Conservation (phyloP, 2,888 invertebrate genomes). For the Drosophila prostipennis region DNA sequence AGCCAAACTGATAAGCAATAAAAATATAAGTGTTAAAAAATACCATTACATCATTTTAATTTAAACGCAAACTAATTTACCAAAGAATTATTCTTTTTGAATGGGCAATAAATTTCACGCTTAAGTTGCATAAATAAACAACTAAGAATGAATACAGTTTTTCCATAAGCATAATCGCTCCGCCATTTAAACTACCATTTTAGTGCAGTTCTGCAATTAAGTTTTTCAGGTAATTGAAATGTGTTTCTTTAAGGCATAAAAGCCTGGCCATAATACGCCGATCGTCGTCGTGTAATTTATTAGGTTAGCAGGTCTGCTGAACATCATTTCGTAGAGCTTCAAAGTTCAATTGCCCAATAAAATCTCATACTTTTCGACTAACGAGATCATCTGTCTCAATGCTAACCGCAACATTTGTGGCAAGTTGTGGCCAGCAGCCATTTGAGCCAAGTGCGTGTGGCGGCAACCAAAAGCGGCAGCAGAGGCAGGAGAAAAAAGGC, state of each 20-base stretch:
- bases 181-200: neutral
- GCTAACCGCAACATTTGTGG: constrained; percentile 47
- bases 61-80: neutral
- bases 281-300: neutral
- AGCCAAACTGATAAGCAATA: no score
- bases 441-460: constrained; percentile 43
- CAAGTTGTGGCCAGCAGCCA: constrained; percentile 26
- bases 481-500: neutral
- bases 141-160: neutral
- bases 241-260: constrained; percentile 10
- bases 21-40: neutral
- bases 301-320: constrained; percentile 17
- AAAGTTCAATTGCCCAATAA: constrained; percentile 30
- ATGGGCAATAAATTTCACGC: neutral
- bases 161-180: constrained; percentile 6
- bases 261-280: neutral
- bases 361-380: constrained; percentile 38
- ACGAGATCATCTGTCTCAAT: constrained; percentile 64
- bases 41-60: no score
- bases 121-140: neutral
- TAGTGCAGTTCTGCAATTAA: constrained; percentile 16
- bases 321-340: constrained; percentile 6
- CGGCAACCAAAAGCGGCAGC: constrained; percentile 24
- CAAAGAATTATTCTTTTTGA: neutral
- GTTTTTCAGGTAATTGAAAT: constrained; percentile 13